These are phyloP conservation scores for Drosophila subpulchrella DNA, from an alignment of 1,140 invertebrate genomes.

Conservation along the genomic window DNA sequence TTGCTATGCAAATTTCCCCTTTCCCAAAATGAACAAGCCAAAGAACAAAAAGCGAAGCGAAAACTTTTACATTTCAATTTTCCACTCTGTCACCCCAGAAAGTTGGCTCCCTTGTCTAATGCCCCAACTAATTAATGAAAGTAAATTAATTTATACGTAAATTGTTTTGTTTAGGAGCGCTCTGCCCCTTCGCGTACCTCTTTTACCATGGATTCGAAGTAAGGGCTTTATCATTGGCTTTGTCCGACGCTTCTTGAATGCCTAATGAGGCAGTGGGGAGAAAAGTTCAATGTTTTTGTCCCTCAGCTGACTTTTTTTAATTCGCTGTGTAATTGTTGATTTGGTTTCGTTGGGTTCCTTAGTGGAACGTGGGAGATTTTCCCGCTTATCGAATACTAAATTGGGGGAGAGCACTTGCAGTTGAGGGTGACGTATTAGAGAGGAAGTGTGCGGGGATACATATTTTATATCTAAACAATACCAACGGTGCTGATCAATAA, in stretches of 20 bases:
- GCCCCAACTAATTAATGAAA: conserved; percentile 74
- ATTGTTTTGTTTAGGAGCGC: conserved; percentile 70
- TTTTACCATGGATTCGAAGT: conserved; percentile 7
- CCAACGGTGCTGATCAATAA: too few relatives aligned
- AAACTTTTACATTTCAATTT: conserved; percentile 70
- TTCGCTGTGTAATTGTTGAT: conserved; percentile 71
- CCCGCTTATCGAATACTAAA: conserved; percentile 31
- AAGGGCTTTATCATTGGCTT: conserved; percentile 64
- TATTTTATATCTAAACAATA: too few relatives aligned
- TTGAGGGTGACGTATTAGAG: not conserved
- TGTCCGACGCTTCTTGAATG: conserved; percentile 60
- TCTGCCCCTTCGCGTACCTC: conserved; percentile 28
- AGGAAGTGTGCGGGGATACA: not conserved
- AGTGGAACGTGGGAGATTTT: conserved; percentile 74
- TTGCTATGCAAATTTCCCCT: conserved; percentile 63
- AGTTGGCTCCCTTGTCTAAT: conserved; percentile 46
- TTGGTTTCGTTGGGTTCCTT: conserved; percentile 56
- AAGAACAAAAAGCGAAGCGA: conserved; percentile 43
- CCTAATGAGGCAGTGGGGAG: conserved; percentile 53
- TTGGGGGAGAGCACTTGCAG: conserved; percentile 9
- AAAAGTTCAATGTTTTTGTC: conserved; percentile 30
- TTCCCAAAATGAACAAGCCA: conserved; percentile 23
- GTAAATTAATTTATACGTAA: conserved; percentile 79
- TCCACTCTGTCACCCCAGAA: conserved; percentile 59
- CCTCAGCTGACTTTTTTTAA: conserved; percentile 40